phyloP scores from a whole-genome alignment of 2,797 vertebrate species.

The Periophthalmus magnuspinnatus region DNA sequence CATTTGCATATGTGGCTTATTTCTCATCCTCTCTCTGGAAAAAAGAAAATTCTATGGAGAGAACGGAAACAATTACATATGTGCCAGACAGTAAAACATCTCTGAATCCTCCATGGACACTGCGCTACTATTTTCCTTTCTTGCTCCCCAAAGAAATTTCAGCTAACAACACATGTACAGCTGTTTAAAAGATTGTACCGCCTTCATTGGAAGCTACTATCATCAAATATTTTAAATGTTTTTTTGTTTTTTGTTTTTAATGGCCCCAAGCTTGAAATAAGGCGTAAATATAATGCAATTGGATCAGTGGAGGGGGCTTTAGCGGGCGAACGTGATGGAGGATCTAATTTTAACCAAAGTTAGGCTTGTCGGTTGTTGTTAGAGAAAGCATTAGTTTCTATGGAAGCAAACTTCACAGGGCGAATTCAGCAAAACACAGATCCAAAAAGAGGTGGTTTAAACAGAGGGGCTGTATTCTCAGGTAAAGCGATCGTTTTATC shows the following conservation, averaged over 20 bases:
- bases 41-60: constrained; percentile 60
- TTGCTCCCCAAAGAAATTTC: constrained; percentile 38
- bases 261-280: constrained; percentile 26
- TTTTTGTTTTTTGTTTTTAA: too few relatives aligned
- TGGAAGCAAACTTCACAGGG: not conserved
- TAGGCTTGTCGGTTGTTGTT: not conserved
- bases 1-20: constrained; percentile 73
- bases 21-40: constrained; percentile 50
- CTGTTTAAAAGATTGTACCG: constrained; percentile 58
- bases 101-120: constrained; percentile 33
- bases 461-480: not conserved
- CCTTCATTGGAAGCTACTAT: constrained; percentile 19
- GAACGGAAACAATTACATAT: constrained; percentile 72
- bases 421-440: not conserved
- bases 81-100: constrained; percentile 59
- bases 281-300: constrained; percentile 36
- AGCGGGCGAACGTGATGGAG: constrained; percentile 18
- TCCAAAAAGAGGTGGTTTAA: not conserved
- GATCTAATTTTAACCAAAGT: constrained; percentile 22
- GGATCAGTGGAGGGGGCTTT: constrained; percentile 29
- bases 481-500: not conserved
- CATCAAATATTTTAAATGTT: constrained; percentile 42
- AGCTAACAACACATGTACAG: constrained; percentile 45
- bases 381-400: not conserved
- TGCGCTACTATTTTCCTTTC: constrained; percentile 39